Conservation (phyloP, 2,113 vertebrate genomes). For the Setophaga petechia region DNA sequence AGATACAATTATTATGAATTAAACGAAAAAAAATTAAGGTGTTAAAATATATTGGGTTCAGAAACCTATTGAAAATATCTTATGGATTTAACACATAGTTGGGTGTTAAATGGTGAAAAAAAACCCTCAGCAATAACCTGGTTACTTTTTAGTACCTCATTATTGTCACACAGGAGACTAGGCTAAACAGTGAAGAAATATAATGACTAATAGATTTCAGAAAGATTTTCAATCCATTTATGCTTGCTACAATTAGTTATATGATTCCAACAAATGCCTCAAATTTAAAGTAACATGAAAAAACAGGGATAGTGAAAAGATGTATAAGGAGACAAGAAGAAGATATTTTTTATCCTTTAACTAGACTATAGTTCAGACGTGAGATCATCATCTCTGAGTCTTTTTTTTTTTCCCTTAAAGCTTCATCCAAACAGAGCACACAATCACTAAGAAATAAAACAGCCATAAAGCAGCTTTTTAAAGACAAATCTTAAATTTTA, state of each 20-base stretch:
- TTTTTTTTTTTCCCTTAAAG: not conserved
- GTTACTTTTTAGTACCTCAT: slow-evolving; percentile 33
- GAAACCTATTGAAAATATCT: not conserved
- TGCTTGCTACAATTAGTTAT: not conserved
- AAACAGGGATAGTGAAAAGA: not conserved
- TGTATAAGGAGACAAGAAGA: not conserved
- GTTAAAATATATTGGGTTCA: not conserved
- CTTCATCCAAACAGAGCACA: not conserved
- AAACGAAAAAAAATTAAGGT: not conserved
- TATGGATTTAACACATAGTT: not conserved
- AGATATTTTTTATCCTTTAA: not conserved
- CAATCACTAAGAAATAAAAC: not conserved
- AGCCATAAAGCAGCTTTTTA: not conserved
- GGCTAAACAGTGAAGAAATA: slow-evolving; percentile 5
- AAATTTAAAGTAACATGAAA: not conserved
- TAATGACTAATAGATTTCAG: slow-evolving; percentile 3
- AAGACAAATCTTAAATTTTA: not conserved
- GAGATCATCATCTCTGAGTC: not conserved
- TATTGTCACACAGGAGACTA: not conserved
- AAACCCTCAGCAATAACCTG: not conserved
- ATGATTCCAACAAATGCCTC: not conserved
- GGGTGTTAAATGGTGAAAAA: not conserved
- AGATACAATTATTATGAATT: not conserved
- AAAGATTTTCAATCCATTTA: not conserved
- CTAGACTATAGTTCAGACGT: not conserved